A percentile compares a stretch with the other conserved stretches of the same genome.
These are phyloP conservation scores for Mohoua ochrocephala DNA, from an alignment of 2,113 vertebrate genomes.

Conservation along the genomic window DNA sequence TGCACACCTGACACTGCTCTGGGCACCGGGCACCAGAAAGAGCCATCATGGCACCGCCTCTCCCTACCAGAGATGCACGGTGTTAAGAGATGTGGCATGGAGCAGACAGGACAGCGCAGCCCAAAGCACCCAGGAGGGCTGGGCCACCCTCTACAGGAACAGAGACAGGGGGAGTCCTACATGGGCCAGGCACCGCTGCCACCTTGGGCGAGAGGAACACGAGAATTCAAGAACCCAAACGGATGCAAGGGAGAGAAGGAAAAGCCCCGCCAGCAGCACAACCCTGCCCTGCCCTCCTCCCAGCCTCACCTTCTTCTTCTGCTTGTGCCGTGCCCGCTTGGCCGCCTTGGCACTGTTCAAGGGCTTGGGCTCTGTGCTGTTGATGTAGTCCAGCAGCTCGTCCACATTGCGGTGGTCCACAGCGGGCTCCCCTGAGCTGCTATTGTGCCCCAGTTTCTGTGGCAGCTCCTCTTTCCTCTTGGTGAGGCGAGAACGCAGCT, in stretches of 20 bases:
- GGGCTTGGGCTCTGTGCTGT: conserved; percentile 93
- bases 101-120: not conserved
- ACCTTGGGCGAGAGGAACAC: not conserved
- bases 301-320: conserved; percentile 93
- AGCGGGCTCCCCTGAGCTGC: conserved; percentile 78
- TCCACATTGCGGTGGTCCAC: conserved; percentile 93
- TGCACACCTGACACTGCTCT: not conserved
- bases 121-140: not conserved
- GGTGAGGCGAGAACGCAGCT: conserved; percentile 91
- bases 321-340: conserved; percentile 96
- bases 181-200: accelerated
- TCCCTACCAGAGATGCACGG: accelerated
- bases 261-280: not conserved
- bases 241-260: not conserved
- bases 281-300: not conserved
- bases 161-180: not conserved
- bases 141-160: not conserved
- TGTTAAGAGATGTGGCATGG: accelerated
- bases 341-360: conserved; percentile 96
- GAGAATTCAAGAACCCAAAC: not conserved
- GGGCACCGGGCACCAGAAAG: not conserved
- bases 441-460: conserved; percentile 79
- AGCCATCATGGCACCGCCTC: accelerated
- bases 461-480: conserved; percentile 95
- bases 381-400: conserved; percentile 95